Evolutionary conservation across 2,113 vertebrate genomes (phyloP).

Genomic region (Macroglossus sobrinus): DNA sequence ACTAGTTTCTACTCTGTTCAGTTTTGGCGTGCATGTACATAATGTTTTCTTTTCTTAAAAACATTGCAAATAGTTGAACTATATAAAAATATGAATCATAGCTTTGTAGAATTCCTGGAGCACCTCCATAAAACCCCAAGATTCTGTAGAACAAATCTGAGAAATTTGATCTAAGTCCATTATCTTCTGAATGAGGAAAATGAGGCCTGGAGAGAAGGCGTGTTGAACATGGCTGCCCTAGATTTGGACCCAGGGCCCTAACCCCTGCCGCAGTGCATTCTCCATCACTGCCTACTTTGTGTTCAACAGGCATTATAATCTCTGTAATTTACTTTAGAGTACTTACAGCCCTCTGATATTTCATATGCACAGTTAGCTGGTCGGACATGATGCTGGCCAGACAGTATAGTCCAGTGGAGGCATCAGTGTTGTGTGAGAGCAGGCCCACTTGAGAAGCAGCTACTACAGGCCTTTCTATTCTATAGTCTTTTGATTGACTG

Average conservation of each 20-base stretch:
- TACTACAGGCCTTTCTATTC: not conserved
- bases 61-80: not conserved
- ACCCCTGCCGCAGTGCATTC: rapidly evolving
- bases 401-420: no score
- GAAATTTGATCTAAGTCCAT: not conserved
- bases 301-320: not conserved
- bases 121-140: not conserved
- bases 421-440: not conserved
- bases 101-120: not conserved
- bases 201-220: not conserved
- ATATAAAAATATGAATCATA: not conserved
- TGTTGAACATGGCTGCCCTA: not conserved
- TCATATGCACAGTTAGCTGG: not conserved
- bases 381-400: not conserved
- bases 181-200: not conserved
- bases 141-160: not conserved
- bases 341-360: not conserved
- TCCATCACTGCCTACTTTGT: not conserved
- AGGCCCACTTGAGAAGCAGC: not conserved
- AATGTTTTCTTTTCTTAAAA: not conserved
- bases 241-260: not conserved
- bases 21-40: not conserved
- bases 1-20: not conserved
- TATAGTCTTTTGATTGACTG: not conserved
- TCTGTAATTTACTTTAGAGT: not conserved